Evolutionary conservation across 2,113 vertebrate species (phyloP).

Genomic region (Pardalotus punctatus): DNA sequence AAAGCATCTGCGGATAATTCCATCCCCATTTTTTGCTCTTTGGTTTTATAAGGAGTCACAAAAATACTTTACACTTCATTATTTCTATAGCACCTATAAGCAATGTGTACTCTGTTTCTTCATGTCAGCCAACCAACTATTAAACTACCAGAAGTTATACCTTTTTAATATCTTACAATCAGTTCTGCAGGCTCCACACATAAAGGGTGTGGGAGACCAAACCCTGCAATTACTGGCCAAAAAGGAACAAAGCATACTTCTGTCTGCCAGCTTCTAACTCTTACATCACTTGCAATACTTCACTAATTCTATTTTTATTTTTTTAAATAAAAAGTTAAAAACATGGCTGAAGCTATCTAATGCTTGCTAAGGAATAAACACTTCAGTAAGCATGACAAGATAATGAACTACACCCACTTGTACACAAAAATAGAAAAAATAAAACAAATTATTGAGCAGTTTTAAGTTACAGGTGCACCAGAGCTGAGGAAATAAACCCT

Average conservation of each 20-base stretch:
- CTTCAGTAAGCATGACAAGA: background rate
- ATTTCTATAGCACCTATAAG: background rate
- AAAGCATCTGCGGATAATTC: background rate
- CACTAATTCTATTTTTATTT: background rate
- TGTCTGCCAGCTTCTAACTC: background rate
- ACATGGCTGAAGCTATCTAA: background rate
- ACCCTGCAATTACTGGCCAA: background rate
- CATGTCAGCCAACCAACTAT: background rate
- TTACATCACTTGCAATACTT: background rate
- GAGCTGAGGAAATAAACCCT: background rate
- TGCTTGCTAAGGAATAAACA: background rate
- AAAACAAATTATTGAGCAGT: background rate
- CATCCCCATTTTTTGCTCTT: background rate
- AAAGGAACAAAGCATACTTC: background rate
- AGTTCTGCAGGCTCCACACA: background rate
- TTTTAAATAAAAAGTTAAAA: background rate
- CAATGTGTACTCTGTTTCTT: background rate
- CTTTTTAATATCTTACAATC: background rate
- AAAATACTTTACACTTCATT: slow-evolving; percentile 6
- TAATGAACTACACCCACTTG: background rate
- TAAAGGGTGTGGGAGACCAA: background rate
- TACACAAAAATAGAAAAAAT: background rate
- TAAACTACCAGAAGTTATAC: background rate
- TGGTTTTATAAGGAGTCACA: background rate
- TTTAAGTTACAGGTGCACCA: background rate